phyloP scores from a whole-genome alignment of 2,113 vertebrate species.

The Corynorhinus townsendii region DNA sequence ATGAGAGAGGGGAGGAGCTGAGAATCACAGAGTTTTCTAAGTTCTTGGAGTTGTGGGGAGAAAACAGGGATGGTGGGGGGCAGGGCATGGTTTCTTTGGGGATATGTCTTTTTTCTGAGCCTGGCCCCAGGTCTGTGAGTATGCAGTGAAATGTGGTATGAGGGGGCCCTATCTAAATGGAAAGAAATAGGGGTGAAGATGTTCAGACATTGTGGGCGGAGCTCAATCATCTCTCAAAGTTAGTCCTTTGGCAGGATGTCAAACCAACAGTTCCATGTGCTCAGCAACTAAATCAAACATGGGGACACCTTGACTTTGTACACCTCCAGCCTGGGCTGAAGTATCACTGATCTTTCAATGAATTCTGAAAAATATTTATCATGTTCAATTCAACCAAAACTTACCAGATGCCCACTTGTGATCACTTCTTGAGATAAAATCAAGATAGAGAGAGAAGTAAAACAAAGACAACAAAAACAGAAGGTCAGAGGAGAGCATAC shows the following conservation, averaged over 20 bases:
- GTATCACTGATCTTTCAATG: neutral
- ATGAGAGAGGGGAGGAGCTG: too few species aligned
- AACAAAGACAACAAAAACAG: neutral
- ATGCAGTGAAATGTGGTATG: neutral
- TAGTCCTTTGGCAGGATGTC: neutral
- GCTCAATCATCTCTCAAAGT: neutral
- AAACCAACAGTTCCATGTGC: neutral
- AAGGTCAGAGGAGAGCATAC: neutral
- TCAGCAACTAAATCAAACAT: neutral
- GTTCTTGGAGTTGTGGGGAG: neutral
- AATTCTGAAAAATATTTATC: neutral
- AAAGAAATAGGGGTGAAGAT: neutral
- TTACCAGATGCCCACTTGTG: neutral
- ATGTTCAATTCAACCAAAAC: neutral
- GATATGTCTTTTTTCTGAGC: neutral
- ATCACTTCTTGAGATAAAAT: neutral
- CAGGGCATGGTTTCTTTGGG: accelerated
- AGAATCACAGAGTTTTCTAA: neutral
- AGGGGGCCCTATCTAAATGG: neutral
- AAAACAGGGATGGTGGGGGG: neutral
- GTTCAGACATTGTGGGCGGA: neutral
- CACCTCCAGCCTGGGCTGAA: neutral
- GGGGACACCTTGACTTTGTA: neutral
- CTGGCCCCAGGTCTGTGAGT: neutral
- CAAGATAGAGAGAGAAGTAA: neutral